A percentile compares a stretch with the other conserved stretches of the same genome.
Conservation (phyloP, 2,113 vertebrate species). For the Dinomys branickii region DNA sequence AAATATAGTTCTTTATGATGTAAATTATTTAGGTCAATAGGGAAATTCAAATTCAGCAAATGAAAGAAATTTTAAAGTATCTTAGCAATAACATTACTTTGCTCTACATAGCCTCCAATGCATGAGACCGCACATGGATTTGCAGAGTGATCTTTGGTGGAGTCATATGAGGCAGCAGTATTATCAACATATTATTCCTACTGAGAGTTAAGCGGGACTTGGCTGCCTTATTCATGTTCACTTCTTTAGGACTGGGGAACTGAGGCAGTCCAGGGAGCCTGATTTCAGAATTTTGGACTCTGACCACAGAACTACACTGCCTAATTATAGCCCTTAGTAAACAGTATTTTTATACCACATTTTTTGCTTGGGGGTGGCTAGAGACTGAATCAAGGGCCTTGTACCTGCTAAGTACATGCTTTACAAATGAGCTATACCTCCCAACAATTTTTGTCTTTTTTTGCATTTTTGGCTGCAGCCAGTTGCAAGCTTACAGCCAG, state of each 20-base stretch:
- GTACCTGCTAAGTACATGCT: neutral
- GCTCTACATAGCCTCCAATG: neutral
- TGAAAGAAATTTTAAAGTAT: neutral
- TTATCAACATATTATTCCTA: neutral
- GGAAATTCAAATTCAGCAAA: conserved; percentile 3
- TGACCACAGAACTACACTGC: neutral
- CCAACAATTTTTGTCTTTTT: neutral
- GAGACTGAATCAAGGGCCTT: neutral
- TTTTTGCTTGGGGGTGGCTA: neutral
- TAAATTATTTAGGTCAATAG: neutral
- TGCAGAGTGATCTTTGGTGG: neutral
- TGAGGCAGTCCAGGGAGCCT: neutral
- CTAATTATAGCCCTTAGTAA: neutral
- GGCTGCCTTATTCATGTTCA: neutral
- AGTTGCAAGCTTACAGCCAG: neutral
- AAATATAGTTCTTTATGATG: neutral
- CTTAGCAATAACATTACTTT: neutral
- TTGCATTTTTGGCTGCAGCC: neutral
- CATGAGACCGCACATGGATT: neutral
- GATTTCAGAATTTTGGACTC: neutral
- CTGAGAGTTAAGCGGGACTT: neutral
- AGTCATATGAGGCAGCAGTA: neutral
- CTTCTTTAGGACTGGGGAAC: neutral
- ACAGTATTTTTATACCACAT: neutral
- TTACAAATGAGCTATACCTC: neutral